Percentiles rank a stretch among this genome's conserved stretches.
Conservation (phyloP, 2,888 invertebrate genomes). For the Chrysolina haemoptera region DNA sequence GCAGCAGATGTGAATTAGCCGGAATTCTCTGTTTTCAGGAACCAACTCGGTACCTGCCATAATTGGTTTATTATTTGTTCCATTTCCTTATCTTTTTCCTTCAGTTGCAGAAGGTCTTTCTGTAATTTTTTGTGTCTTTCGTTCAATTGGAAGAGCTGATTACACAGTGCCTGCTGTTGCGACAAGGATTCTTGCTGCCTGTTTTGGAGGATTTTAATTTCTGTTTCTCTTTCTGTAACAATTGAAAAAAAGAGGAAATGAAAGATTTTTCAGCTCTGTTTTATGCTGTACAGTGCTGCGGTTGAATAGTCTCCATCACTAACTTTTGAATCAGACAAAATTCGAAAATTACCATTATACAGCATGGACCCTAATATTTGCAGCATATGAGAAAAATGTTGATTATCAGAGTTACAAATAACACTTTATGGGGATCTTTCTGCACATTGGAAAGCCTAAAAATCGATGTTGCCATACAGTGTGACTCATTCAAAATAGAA, state of each 20-base stretch:
- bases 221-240: constrained; percentile 66
- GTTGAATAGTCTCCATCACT: too few relatives aligned
- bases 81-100: constrained; percentile 63
- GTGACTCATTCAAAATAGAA: too few relatives aligned
- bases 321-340: neutral
- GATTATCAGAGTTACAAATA: too few relatives aligned
- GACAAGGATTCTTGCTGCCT: constrained; percentile 62
- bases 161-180: constrained; percentile 62
- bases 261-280: neutral
- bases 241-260: neutral
- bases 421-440: too few relatives aligned
- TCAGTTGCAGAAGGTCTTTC: constrained; percentile 60
- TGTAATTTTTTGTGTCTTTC: constrained; percentile 64
- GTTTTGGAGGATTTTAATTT: constrained; percentile 64
- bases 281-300: neutral
- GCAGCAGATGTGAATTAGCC: constrained; percentile 53
- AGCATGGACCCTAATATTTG: too few relatives aligned
- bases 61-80: constrained; percentile 64
- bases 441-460: too few relatives aligned
- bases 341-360: too few relatives aligned
- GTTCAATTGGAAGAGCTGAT: constrained; percentile 63
- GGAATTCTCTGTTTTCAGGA: constrained; percentile 61
- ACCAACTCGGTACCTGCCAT: constrained; percentile 67
- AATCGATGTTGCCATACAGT: too few relatives aligned
- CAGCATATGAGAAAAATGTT: too few relatives aligned